Evolutionary conservation across 2,797 vertebrate genomes (phyloP).

Genomic region (Octomys mimax): DNA sequence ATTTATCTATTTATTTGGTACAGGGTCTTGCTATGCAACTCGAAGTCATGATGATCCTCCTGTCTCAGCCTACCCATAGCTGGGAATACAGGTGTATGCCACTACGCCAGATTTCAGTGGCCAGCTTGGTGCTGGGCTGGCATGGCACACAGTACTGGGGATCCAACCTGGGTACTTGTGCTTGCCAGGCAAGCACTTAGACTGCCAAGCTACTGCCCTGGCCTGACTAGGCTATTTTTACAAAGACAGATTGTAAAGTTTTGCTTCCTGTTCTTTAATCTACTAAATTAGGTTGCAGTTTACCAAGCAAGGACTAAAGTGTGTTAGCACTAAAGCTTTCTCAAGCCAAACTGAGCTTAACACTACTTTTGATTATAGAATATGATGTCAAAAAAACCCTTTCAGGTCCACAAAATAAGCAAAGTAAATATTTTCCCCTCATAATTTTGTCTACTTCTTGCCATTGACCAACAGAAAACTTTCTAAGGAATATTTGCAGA

Average conservation of each 20-base stretch:
- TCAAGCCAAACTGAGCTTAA: neutral
- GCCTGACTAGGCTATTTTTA: neutral
- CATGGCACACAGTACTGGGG: no score
- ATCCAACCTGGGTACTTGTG: no score
- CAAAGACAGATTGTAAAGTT: neutral
- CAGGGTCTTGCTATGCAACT: no score
- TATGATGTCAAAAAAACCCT: neutral
- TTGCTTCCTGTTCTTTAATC: no score
- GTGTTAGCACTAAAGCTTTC: neutral
- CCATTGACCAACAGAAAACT: neutral
- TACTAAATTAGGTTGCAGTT: neutral
- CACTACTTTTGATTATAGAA: neutral
- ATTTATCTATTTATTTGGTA: no score
- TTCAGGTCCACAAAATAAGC: slow-evolving; percentile 1
- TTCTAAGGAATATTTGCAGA: neutral
- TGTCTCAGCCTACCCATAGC: no score
- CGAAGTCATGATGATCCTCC: no score
- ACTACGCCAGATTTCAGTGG: no score
- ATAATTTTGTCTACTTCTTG: neutral
- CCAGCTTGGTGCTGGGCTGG: no score
- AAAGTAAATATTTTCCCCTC: neutral
- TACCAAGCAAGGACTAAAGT: neutral
- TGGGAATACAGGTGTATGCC: no score
- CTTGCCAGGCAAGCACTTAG: no score
- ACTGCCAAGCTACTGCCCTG: no score